Conservation (phyloP, 2,797 vertebrate species). For the Premnoplex brunnescens region DNA sequence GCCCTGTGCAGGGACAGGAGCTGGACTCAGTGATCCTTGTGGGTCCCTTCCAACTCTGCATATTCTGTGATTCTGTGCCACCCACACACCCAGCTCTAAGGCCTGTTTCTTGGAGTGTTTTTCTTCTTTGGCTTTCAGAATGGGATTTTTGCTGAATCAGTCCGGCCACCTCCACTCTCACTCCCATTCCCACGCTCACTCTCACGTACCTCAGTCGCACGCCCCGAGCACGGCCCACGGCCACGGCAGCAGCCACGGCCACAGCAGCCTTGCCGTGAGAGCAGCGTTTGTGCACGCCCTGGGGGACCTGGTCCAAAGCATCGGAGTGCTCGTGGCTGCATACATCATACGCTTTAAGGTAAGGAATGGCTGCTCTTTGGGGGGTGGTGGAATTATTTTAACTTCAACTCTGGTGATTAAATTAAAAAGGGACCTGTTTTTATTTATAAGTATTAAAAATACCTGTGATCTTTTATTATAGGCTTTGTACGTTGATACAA, state of each 20-base stretch:
- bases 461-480: background rate
- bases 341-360: conserved; percentile 98
- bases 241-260: conserved; percentile 76
- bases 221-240: conserved; percentile 26
- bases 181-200: conserved; percentile 82
- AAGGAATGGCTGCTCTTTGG: background rate
- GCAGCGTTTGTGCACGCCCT: conserved; percentile 95
- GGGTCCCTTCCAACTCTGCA: background rate
- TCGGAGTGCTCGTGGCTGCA: conserved; percentile 94
- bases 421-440: background rate
- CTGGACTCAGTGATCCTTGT: background rate
- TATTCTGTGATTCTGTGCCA: background rate
- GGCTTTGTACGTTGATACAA: background rate
- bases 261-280: conserved; percentile 89
- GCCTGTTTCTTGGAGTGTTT: background rate
- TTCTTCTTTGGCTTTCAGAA: conserved; percentile 79
- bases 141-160: conserved; percentile 96
- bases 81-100: background rate
- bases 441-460: background rate
- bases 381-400: background rate
- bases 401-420: background rate
- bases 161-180: conserved; percentile 91
- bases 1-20: background rate
- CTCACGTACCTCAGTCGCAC: conserved; percentile 45
- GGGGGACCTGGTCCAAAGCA: conserved; percentile 93